phyloP scores from a whole-genome alignment of 2,888 invertebrate species.

The Heterodera filipjevi region DNA sequence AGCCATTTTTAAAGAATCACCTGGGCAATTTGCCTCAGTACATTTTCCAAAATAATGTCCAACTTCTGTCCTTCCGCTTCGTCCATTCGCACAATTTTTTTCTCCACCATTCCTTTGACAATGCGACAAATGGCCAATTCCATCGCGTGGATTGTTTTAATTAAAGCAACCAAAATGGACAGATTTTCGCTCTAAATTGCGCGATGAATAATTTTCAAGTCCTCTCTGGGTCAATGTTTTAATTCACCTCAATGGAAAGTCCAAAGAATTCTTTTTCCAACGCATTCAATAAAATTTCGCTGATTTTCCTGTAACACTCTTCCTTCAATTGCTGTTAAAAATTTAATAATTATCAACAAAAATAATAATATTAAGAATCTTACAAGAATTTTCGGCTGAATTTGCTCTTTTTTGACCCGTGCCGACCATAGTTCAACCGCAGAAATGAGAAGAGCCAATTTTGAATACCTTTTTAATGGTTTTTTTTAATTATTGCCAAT shows the following conservation, averaged over 20 bases:
- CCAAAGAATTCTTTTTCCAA: conserved; percentile 9
- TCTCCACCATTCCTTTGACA: conserved; percentile 20
- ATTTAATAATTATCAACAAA: background rate
- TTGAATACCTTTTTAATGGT: conserved; percentile 17
- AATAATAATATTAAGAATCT: background rate
- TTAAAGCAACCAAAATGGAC: conserved; percentile 17
- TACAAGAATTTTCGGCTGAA: background rate
- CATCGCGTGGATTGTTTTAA: conserved; percentile 21
- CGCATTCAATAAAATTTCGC: conserved; percentile 5
- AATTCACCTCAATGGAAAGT: background rate
- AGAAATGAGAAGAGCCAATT: conserved; percentile 24
- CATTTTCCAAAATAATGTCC: conserved; percentile 8
- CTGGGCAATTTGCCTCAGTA: background rate
- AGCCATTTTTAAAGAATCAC: background rate
- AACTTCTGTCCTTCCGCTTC: background rate
- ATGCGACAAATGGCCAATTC: conserved; percentile 28
- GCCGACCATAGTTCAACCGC: conserved; percentile 18
- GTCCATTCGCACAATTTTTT: conserved; percentile 1
- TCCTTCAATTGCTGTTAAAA: background rate
- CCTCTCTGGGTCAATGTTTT: background rate
- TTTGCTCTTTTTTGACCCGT: background rate
- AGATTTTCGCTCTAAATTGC: conserved; percentile 15
- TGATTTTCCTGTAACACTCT: conserved; percentile 16
- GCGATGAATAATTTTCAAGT: too few relatives aligned
- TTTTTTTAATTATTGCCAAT: background rate